Conservation (phyloP, 92 coral and sea anemone genomes). For the Heliopora coerulea region DNA sequence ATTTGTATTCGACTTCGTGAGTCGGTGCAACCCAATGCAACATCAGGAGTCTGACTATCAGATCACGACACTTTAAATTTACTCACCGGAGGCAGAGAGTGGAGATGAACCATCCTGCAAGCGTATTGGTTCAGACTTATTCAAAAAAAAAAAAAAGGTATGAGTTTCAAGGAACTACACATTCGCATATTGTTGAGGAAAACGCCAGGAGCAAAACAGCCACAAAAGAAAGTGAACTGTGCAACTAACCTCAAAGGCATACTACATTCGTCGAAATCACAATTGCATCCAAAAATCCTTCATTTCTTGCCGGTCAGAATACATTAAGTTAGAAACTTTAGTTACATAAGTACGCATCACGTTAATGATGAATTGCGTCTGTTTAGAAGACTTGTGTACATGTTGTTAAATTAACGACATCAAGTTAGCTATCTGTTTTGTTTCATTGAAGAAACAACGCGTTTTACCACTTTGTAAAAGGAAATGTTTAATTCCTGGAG, state of each 20-base stretch:
- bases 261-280: too few relatives aligned
- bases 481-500: too few relatives aligned
- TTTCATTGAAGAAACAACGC: too few relatives aligned
- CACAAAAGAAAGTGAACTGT: background rate
- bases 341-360: too few relatives aligned
- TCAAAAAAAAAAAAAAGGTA: background rate
- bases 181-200: background rate
- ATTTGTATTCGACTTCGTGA: background rate
- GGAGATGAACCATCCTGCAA: slow-evolving; percentile 36
- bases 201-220: background rate
- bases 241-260: slow-evolving; percentile 1
- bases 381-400: too few relatives aligned
- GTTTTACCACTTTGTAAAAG: too few relatives aligned
- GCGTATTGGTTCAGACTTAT: slow-evolving; percentile 7
- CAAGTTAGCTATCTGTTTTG: too few relatives aligned
- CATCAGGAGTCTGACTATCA: background rate
- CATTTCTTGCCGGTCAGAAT: too few relatives aligned
- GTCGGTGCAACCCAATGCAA: background rate
- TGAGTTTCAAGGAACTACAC: background rate
- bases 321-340: too few relatives aligned
- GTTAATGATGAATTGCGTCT: too few relatives aligned
- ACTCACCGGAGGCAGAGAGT: slow-evolving; percentile 18
- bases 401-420: too few relatives aligned
- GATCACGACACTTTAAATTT: background rate
- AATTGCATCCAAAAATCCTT: too few relatives aligned